These are phyloP conservation scores for Myrmophylax atrothorax DNA, from an alignment of 2,113 vertebrate genomes.

Conservation along the genomic window DNA sequence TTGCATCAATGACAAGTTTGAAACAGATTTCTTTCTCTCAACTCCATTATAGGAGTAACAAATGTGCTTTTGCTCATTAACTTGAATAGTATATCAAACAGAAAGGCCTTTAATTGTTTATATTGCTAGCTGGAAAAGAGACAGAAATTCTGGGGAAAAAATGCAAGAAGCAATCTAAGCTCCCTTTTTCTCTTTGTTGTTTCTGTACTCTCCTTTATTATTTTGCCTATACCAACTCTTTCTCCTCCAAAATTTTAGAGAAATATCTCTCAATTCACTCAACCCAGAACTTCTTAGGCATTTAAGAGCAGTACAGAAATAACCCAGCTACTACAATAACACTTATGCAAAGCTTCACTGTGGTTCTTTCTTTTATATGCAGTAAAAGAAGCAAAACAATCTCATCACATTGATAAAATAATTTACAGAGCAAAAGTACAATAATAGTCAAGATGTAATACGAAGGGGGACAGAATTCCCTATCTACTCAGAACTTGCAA, in stretches of 20 bases:
- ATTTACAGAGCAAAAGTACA: not conserved
- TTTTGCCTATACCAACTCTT: not conserved
- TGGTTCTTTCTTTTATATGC: not conserved
- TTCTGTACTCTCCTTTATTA: not conserved
- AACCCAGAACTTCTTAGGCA: not conserved
- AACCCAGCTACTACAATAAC: not conserved
- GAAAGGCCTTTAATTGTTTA: constrained; percentile 55
- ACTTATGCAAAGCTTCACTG: not conserved
- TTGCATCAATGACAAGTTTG: constrained; percentile 49
- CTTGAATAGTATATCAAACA: constrained; percentile 58
- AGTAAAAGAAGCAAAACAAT: not conserved
- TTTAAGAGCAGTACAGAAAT: not conserved
- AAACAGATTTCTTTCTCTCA: constrained; percentile 40
- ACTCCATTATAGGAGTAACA: constrained; percentile 14
- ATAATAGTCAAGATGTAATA: not conserved
- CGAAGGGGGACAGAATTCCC: not conserved
- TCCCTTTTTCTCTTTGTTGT: not conserved
- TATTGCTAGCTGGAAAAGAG: constrained; percentile 22
- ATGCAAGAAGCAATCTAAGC: not conserved
- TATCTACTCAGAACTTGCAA: not conserved
- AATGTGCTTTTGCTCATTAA: constrained; percentile 40
- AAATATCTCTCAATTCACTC: not conserved
- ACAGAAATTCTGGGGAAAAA: not conserved
- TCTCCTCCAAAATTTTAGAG: not conserved
- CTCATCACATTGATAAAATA: not conserved